A percentile compares a stretch with the other conserved stretches of the same genome.
These are phyloP conservation scores for Streptopelia turtur DNA, from an alignment of 2,797 vertebrate genomes.

Conservation along the genomic window DNA sequence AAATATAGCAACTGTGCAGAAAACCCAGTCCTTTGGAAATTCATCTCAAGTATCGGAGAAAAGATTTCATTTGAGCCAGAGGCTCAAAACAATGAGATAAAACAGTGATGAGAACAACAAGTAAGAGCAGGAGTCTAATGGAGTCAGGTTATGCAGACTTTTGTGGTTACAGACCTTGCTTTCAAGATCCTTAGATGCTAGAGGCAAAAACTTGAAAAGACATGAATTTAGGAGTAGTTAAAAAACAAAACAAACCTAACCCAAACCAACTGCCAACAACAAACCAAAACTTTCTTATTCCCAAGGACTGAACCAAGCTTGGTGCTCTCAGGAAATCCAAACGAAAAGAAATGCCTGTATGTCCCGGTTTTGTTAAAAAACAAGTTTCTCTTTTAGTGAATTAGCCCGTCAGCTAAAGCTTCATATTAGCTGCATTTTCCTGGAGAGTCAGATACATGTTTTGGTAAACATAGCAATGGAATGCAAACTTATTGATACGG, in stretches of 20 bases:
- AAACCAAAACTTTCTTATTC: neutral
- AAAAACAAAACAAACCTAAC: neutral
- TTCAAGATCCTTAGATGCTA: conserved; percentile 1
- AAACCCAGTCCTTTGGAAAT: neutral
- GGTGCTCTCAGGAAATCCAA: neutral
- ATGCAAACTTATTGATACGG: too few relatives aligned
- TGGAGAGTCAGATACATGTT: too few relatives aligned
- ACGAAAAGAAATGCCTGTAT: neutral
- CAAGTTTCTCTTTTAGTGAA: too few relatives aligned
- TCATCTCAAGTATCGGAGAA: neutral
- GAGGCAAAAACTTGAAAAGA: neutral
- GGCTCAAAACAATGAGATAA: neutral
- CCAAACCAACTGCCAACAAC: neutral
- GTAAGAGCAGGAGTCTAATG: neutral
- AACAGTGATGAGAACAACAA: neutral
- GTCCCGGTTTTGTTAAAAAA: too few relatives aligned
- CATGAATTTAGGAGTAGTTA: neutral
- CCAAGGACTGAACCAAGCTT: neutral
- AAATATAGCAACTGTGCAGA: neutral
- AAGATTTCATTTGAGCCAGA: neutral
- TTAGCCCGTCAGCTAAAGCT: too few relatives aligned
- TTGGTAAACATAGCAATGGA: too few relatives aligned
- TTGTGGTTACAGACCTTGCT: neutral
- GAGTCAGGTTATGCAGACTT: neutral
- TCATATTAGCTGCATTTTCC: too few relatives aligned